Evolutionary conservation across 2,888 invertebrate genomes (phyloP).

Genomic region (Unio delphinus): DNA sequence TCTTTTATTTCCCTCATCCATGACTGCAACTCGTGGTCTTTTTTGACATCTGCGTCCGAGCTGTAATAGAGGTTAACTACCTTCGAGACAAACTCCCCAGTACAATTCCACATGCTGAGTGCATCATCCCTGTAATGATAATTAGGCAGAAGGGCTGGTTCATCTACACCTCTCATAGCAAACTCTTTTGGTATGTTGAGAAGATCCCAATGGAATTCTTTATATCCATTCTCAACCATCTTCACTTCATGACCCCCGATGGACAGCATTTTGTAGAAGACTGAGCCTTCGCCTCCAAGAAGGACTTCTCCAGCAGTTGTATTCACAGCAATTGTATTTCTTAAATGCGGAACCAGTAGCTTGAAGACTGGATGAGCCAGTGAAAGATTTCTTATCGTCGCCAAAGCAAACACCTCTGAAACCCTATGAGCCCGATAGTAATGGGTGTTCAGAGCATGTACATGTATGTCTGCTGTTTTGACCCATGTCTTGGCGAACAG

Average conservation of each 20-base stretch:
- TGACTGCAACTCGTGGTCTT: conserved; percentile 23
- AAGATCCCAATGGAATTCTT: conserved; percentile 19
- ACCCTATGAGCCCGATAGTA: conserved; percentile 22
- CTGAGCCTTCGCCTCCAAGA: conserved; percentile 18
- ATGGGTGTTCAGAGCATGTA: conserved; percentile 26
- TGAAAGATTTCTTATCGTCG: conserved; percentile 25
- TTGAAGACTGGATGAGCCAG: conserved; percentile 30
- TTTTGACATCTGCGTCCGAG: conserved; percentile 18
- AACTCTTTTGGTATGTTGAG: conserved; percentile 20
- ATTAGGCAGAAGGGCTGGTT: conserved; percentile 20
- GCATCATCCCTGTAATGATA: conserved; percentile 34
- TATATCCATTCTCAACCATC: conserved; percentile 12
- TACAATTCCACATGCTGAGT: conserved; percentile 22
- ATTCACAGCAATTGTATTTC: conserved; percentile 21
- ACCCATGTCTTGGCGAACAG: conserved; percentile 26
- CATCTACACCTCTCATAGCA: conserved; percentile 21
- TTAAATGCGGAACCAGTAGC: conserved; percentile 24
- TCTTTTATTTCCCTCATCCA: conserved; percentile 26
- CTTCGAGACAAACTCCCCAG: conserved; percentile 15
- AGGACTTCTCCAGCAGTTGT: conserved; percentile 23
- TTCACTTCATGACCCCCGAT: conserved; percentile 15
- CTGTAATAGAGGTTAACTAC: conserved; percentile 26
- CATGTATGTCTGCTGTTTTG: conserved; percentile 29
- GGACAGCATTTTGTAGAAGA: conserved; percentile 23
- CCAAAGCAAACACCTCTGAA: conserved; percentile 23